Evolutionary conservation across 2,797 vertebrate species (phyloP), one percentile per base, ranked within the genome.

Genomic region (Sarcophilus harrisii): DNA sequence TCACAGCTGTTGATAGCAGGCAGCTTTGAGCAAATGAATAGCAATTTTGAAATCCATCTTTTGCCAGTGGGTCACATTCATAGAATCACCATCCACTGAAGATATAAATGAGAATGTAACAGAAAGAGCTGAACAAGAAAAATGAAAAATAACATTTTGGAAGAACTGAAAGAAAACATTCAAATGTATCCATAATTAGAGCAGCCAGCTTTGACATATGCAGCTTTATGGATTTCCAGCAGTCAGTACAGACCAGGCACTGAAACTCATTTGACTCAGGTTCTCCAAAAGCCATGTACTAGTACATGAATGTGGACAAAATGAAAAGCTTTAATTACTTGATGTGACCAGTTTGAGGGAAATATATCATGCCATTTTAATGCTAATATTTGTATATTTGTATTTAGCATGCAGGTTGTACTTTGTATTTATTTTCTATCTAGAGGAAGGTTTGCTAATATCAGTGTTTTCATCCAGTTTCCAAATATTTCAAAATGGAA

Each of bases 111-210:
- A 95, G 55, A 93, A 97, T 90, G 59, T 9, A 97, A 93, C 2
- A 96, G 14, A 97, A 66, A 97, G 38, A 18, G 0, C 62, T 32
- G 30, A 45, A 93, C 58, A 96, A 29, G 49, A 5, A 87, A 81
- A 45, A 54, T 92, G 97, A 59, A 93, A 94, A 55, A 29, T 0
- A 8, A 2, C 58, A 95, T 97, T 97, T 94, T 93, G 94, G 38
- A 91, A 16, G n/a, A 8, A 59, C 95, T 93, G 5, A 94, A 97
- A 94, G 24, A 95, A 95, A 93, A 87, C 13, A 89, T 27, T 94
- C 92, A 93, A 97, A 98, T 92, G 90, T 91, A 97, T 38, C 57
- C 18, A 91, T 96, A 96, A 97, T 95, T 95, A 97, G 49, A 98
- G 57, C 91, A 98, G 92, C 3, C 87, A 90, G 60, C 92, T 96